Conservation (phyloP, 2,888 invertebrate species). For the Artemia sinica region DNA sequence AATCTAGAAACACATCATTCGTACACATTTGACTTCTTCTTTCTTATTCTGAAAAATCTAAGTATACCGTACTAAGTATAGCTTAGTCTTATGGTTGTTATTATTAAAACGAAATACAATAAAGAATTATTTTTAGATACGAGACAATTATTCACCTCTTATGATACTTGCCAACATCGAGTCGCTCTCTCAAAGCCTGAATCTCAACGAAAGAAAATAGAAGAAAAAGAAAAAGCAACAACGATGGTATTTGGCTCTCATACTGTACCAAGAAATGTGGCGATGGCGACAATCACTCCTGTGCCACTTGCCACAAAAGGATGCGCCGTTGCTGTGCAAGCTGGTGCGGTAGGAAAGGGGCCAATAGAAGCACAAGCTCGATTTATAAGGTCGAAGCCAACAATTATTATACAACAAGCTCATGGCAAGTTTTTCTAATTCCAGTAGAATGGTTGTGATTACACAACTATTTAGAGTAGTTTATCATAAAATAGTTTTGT, state of each 20-base stretch:
- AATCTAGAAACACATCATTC: too few relatives aligned
- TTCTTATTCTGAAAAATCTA: too few relatives aligned
- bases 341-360: not conserved
- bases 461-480: too few relatives aligned
- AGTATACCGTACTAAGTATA: too few relatives aligned
- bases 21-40: too few relatives aligned
- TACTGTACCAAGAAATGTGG: slow-evolving; percentile 16
- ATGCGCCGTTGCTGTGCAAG: not conserved
- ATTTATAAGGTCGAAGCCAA: slow-evolving; percentile 56
- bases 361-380: slow-evolving; percentile 47
- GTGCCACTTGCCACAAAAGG: slow-evolving; percentile 12
- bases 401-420: slow-evolving; percentile 56
- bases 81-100: too few relatives aligned
- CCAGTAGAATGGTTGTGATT: too few relatives aligned
- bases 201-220: not conserved
- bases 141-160: not conserved
- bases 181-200: slow-evolving; percentile 6
- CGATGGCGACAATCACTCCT: slow-evolving; percentile 14
- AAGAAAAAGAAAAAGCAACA: not conserved
- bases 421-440: slow-evolving; percentile 40
- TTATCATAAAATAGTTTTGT: too few relatives aligned
- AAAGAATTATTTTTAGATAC: not conserved
- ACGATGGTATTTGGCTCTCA: slow-evolving; percentile 16
- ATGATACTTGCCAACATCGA: slow-evolving; percentile 12
- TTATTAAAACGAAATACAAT: too few relatives aligned